Evolutionary conservation across 2,113 vertebrate species (phyloP).

Genomic region (Hemicordylus capensis): DNA sequence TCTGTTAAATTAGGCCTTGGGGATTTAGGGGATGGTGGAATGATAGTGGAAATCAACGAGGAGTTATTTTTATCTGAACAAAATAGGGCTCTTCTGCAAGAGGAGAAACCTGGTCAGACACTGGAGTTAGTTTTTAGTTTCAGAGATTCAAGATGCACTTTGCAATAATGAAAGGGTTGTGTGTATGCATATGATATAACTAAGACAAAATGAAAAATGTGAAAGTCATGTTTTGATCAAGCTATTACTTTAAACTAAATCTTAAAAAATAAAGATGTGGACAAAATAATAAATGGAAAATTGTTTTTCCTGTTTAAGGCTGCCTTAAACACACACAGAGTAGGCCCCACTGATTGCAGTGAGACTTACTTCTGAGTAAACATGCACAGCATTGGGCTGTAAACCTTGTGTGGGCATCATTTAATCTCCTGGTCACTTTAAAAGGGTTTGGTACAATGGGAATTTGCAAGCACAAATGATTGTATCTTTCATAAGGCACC

Average conservation of each 20-base stretch:
- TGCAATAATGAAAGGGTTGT: background rate
- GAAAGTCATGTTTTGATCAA: background rate
- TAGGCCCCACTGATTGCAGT: too few species aligned
- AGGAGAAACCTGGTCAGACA: background rate
- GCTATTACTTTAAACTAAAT: background rate
- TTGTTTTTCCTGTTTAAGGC: background rate
- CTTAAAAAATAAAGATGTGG: background rate
- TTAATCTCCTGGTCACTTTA: background rate
- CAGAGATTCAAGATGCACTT: background rate
- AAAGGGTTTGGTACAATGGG: background rate
- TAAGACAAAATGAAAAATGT: background rate
- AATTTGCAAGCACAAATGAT: background rate
- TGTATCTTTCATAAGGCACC: background rate
- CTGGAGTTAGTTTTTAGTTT: background rate
- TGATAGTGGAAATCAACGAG: conserved; percentile 16
- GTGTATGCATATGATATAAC: background rate
- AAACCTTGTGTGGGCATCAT: background rate
- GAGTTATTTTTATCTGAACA: conserved; percentile 36
- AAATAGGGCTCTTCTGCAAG: background rate
- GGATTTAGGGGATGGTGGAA: conserved; percentile 16
- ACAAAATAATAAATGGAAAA: background rate
- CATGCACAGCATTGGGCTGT: background rate
- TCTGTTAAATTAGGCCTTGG: conserved; percentile 30
- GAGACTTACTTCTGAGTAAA: background rate
- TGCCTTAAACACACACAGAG: background rate